These are phyloP conservation scores for Heliconius himera DNA, from an alignment of 1,140 invertebrate genomes.

Conservation along the genomic window DNA sequence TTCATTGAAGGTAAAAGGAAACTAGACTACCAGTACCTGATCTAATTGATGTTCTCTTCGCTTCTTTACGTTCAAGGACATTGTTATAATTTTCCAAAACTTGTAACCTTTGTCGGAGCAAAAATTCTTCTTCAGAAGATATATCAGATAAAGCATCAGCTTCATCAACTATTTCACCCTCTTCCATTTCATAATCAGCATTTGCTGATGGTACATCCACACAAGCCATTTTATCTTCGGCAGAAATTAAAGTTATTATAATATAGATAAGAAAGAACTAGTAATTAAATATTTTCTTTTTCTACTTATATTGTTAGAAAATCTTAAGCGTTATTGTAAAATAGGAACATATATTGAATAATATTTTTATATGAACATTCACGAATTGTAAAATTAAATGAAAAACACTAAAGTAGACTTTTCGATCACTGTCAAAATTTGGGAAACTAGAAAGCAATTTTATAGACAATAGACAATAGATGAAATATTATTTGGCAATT, in stretches of 20 bases:
- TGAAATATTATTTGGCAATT: neutral
- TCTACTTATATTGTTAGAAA: neutral
- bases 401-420: neutral
- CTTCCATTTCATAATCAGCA: constrained; percentile 71
- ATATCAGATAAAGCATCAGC: constrained; percentile 70
- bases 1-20: neutral
- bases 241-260: constrained; percentile 5
- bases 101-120: constrained; percentile 67
- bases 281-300: neutral
- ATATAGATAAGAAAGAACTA: neutral
- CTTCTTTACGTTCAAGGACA: constrained; percentile 72
- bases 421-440: constrained; percentile 8
- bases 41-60: constrained; percentile 53
- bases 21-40: constrained; percentile 45
- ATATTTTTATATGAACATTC: neutral
- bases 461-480: neutral
- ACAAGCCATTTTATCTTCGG: constrained; percentile 53
- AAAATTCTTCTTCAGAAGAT: constrained; percentile 73
- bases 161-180: constrained; percentile 75
- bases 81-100: constrained; percentile 74
- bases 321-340: neutral
- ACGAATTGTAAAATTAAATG: neutral
- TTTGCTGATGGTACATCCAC: constrained; percentile 51
- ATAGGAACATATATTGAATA: constrained; percentile 8
- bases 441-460: neutral